Evolutionary conservation across 2,113 vertebrate species (phyloP).

Genomic region (Oncorhynchus masou): DNA sequence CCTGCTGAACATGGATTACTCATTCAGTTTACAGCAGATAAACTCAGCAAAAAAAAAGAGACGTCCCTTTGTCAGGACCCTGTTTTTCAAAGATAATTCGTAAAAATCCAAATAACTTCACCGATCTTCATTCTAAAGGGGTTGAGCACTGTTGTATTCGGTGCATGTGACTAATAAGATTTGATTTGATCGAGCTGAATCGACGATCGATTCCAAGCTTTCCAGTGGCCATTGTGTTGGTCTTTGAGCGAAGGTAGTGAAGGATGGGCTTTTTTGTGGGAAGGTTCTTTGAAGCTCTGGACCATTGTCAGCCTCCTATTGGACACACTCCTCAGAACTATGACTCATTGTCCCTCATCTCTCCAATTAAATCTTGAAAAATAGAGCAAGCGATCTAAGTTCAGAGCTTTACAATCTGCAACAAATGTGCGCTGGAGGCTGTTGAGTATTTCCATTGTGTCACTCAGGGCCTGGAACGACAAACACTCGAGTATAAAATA

Average conservation of each 20-base stretch:
- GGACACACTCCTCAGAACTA: background rate
- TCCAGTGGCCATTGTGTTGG: slow-evolving; percentile 6
- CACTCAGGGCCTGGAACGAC: background rate
- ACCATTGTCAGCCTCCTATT: slow-evolving; percentile 4
- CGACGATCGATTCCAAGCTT: background rate
- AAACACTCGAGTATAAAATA: background rate
- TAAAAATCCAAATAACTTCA: too few species aligned
- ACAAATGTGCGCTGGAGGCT: background rate
- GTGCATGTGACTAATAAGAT: too few species aligned
- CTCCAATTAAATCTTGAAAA: slow-evolving; percentile 8
- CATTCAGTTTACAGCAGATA: too few species aligned
- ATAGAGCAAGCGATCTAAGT: background rate
- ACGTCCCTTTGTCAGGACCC: too few species aligned
- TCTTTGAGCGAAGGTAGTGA: background rate
- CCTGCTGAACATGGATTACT: too few species aligned
- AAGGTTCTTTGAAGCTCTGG: background rate
- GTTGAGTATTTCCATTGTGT: background rate
- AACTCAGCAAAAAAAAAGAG: too few species aligned
- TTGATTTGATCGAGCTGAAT: background rate
- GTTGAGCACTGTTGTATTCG: too few species aligned
- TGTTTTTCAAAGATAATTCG: too few species aligned
- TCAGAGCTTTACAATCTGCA: background rate
- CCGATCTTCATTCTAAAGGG: too few species aligned
- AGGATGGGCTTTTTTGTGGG: background rate
- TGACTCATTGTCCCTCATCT: slow-evolving; percentile 18